Evolutionary conservation across 2,888 invertebrate genomes (phyloP).

Genomic region (Bruchidius siliquastri): DNA sequence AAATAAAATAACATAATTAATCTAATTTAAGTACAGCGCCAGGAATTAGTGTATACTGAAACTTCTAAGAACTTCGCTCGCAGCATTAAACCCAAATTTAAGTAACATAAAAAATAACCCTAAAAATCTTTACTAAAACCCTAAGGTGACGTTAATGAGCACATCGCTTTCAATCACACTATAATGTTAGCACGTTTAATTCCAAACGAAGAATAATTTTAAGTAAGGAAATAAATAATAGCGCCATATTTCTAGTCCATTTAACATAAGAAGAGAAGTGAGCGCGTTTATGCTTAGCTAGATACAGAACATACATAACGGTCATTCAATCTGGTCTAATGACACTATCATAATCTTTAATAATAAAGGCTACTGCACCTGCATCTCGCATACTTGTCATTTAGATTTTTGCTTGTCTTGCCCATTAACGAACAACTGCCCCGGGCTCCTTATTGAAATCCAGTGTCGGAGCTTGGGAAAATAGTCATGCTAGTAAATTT

Average conservation of each 20-base stretch:
- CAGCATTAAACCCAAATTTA: no score
- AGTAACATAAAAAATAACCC: no score
- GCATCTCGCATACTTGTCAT: background rate
- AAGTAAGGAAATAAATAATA: background rate
- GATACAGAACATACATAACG: background rate
- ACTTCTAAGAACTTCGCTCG: no score
- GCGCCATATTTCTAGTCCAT: background rate
- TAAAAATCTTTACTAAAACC: no score
- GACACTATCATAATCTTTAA: background rate
- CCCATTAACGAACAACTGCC: background rate
- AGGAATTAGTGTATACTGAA: no score
- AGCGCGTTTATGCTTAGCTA: background rate
- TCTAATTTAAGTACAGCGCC: no score
- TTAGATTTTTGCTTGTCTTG: background rate
- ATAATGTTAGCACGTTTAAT: background rate
- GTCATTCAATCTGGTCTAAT: background rate
- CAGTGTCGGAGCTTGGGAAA: background rate
- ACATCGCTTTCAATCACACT: background rate
- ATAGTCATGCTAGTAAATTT: no score
- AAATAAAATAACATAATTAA: no score
- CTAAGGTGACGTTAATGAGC: no score
- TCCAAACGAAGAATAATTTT: background rate
- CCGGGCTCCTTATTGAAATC: background rate
- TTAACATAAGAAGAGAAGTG: background rate
- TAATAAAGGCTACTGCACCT: background rate